These are phyloP conservation scores for Drosophila arizonae DNA, from an alignment of 1,140 invertebrate genomes.

Conservation along the genomic window DNA sequence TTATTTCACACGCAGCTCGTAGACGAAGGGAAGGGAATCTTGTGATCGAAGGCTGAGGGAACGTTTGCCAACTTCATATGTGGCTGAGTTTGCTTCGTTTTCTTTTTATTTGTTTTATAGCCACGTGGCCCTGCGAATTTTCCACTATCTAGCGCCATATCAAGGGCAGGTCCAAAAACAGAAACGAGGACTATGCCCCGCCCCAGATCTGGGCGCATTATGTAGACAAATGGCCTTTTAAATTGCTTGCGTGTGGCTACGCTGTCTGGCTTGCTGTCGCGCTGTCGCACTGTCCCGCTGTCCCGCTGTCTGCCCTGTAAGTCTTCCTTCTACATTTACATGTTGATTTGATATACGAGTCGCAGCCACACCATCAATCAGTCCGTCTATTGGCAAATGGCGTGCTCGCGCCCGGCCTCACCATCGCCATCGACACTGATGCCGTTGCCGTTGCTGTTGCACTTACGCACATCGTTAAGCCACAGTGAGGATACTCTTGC, in stretches of 20 bases:
- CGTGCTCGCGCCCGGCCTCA: constrained; percentile 10
- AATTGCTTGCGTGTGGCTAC: constrained; percentile 70
- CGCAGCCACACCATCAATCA: constrained; percentile 66
- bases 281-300: background rate
- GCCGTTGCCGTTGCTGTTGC: constrained; percentile 34
- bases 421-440: constrained; percentile 27
- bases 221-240: constrained; percentile 72
- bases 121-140: constrained; percentile 9
- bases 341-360: constrained; percentile 78
- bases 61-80: constrained; percentile 48
- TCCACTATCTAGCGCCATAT: constrained; percentile 42
- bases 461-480: constrained; percentile 48
- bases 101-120: constrained; percentile 38
- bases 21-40: background rate
- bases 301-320: background rate
- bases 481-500: constrained; percentile 22
- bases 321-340: constrained; percentile 56
- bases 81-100: constrained; percentile 25
- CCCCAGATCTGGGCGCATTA: constrained; percentile 40
- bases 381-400: constrained; percentile 49
- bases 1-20: constrained; percentile 64
- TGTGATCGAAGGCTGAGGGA: background rate
- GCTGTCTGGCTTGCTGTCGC: constrained; percentile 2
- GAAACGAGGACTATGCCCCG: constrained; percentile 13
- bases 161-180: constrained; percentile 29